A percentile compares a stretch with the other conserved stretches of the same genome.
Evolutionary conservation across 2,888 invertebrate genomes (phyloP).

Genomic region (Pilophorus perplexus): DNA sequence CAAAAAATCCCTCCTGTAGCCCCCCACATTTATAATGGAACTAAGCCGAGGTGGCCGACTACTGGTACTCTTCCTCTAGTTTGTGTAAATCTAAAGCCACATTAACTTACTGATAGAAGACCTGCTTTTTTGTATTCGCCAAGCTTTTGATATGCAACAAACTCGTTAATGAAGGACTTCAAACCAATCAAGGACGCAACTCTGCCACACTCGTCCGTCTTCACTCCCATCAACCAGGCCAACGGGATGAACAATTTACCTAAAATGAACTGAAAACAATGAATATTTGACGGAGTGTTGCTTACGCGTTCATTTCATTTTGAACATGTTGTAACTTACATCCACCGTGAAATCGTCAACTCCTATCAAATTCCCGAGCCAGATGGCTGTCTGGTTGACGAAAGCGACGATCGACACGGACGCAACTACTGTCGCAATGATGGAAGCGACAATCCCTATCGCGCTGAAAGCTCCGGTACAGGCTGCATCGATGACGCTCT

Average conservation of each 20-base stretch:
- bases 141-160: constrained; percentile 81
- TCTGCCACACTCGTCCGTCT: constrained; percentile 63
- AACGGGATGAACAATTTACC: constrained; percentile 89
- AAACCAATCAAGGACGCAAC: constrained; percentile 83
- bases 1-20: too few relatives aligned
- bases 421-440: constrained; percentile 87
- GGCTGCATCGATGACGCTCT: constrained; percentile 86
- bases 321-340: constrained; percentile 51
- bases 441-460: constrained; percentile 76
- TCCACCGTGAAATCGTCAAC: constrained; percentile 57
- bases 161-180: constrained; percentile 89
- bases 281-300: background rate
- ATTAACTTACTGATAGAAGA: constrained; percentile 58
- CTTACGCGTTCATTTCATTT: background rate
- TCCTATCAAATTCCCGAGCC: constrained; percentile 78
- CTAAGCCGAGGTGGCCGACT: background rate
- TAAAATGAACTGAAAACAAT: constrained; percentile 63
- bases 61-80: background rate
- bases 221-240: constrained; percentile 78
- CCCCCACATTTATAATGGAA: too few relatives aligned
- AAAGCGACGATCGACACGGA: constrained; percentile 86
- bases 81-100: background rate
- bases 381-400: constrained; percentile 74
- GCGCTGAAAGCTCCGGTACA: constrained; percentile 83
- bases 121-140: constrained; percentile 60